A percentile compares a stretch with the other conserved stretches of the same genome.
Conservation (phyloP, 2,797 vertebrate genomes). For the Danio albolineatus region DNA sequence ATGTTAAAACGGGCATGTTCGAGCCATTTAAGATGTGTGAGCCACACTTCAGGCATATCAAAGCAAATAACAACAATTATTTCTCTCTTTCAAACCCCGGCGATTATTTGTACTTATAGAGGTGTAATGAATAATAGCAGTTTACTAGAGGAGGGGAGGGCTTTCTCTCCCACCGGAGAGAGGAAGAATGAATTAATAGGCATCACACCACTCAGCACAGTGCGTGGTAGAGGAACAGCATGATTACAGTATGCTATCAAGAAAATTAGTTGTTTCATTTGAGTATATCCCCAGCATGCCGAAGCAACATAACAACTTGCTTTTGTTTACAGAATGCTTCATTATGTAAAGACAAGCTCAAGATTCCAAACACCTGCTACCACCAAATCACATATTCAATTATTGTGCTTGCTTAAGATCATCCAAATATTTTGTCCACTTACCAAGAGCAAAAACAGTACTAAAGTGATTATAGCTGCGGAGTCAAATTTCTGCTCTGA, state of each 20-base stretch:
- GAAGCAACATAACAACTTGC: conserved; percentile 84
- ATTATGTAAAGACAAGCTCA: conserved; percentile 78
- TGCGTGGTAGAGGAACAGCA: conserved; percentile 78
- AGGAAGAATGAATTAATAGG: conserved; percentile 78
- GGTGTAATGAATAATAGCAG: conserved; percentile 74
- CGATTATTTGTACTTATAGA: conserved; percentile 68
- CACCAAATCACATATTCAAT: conserved; percentile 82
- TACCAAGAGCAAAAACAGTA: conserved; percentile 86
- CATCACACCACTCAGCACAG: conserved; percentile 76
- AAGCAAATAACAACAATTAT: conserved; percentile 68
- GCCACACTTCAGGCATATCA: conserved; percentile 61
- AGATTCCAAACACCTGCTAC: conserved; percentile 83
- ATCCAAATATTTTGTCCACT: conserved; percentile 93
- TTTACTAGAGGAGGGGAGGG: conserved; percentile 71
- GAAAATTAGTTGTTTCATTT: conserved; percentile 84
- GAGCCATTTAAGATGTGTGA: conserved; percentile 58
- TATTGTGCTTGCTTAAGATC: conserved; percentile 85
- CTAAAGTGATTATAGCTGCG: conserved; percentile 82
- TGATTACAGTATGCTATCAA: conserved; percentile 85
- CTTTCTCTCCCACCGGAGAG: conserved; percentile 63
- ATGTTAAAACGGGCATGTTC: conserved; percentile 47
- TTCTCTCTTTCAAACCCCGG: conserved; percentile 65
- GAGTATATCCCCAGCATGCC: conserved; percentile 77
- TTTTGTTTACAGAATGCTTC: conserved; percentile 90
- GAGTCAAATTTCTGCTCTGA: conserved; percentile 81